A percentile compares a stretch with the other conserved stretches of the same genome.
Evolutionary conservation across 2,888 invertebrate species (phyloP).

Genomic region (Ochropacha duplaris): DNA sequence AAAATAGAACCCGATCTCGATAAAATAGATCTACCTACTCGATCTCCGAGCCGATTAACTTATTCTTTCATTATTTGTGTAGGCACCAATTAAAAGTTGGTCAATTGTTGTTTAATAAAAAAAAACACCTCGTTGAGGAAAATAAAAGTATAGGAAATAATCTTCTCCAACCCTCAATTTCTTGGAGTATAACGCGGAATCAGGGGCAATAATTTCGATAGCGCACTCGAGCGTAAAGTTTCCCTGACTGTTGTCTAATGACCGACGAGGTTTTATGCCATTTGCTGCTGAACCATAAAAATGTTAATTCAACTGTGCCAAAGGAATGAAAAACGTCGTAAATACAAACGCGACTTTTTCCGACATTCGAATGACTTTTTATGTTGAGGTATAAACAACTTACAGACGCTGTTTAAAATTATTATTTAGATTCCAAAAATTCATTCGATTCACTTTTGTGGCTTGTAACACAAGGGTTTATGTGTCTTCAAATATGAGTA

Average conservation of each 20-base stretch:
- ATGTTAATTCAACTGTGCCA: conserved; percentile 61
- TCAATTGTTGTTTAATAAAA: background rate
- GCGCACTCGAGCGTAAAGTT: conserved; percentile 41
- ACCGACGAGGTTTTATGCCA: conserved; percentile 49
- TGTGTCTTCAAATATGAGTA: background rate
- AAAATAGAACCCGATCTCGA: background rate
- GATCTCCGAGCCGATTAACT: background rate
- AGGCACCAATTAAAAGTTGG: background rate
- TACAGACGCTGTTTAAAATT: conserved; percentile 7
- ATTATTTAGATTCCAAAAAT: conserved; percentile 1
- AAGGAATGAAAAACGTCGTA: conserved; percentile 52
- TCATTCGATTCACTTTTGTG: background rate
- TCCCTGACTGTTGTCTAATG: conserved; percentile 51
- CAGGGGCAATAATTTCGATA: conserved; percentile 46
- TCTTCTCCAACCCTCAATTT: conserved; percentile 12
- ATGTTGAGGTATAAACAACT: conserved; percentile 17
- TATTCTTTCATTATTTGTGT: background rate
- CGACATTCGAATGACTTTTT: conserved; percentile 16
- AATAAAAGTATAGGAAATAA: conserved; percentile 1
- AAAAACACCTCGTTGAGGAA: background rate
- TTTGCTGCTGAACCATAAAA: conserved; percentile 63
- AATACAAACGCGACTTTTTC: conserved; percentile 43
- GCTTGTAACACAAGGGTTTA: background rate
- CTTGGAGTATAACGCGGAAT: conserved; percentile 34
- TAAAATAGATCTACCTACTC: background rate